phyloP scores from a whole-genome alignment of 2,888 invertebrate genomes.

The Drosophila kuntzei region DNA sequence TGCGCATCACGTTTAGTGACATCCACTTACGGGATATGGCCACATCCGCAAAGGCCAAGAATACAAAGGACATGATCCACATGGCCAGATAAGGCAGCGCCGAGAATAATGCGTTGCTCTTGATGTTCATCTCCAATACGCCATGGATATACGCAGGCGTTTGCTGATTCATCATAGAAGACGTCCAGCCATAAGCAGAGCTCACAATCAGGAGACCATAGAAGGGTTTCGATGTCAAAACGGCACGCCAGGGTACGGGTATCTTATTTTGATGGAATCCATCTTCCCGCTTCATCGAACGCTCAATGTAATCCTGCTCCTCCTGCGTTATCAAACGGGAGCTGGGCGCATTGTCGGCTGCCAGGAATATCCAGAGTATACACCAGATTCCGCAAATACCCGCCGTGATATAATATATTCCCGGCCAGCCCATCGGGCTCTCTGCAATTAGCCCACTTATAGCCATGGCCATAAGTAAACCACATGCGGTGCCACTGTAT shows the following conservation, averaged over 20 bases:
- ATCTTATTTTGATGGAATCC: slow-evolving; percentile 74
- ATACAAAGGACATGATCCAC: slow-evolving; percentile 86
- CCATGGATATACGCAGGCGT: slow-evolving; percentile 89
- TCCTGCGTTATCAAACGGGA: slow-evolving; percentile 86
- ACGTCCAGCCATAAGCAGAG: slow-evolving; percentile 89
- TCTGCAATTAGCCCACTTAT: slow-evolving; percentile 88
- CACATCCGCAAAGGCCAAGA: slow-evolving; percentile 85
- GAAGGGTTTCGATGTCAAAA: slow-evolving; percentile 88
- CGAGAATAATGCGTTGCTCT: slow-evolving; percentile 86
- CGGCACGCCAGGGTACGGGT: slow-evolving; percentile 88
- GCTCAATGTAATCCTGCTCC: slow-evolving; percentile 86
- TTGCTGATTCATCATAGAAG: slow-evolving; percentile 89
- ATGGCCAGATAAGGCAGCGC: slow-evolving; percentile 86
- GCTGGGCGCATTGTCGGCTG: slow-evolving; percentile 87
- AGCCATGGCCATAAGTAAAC: slow-evolving; percentile 88
- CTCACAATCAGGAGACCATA: slow-evolving; percentile 86
- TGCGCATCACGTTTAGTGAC: slow-evolving; percentile 51
- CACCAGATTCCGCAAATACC: slow-evolving; percentile 86
- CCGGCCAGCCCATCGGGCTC: slow-evolving; percentile 88
- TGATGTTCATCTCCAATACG: slow-evolving; percentile 88
- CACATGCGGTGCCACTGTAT: slow-evolving; percentile 88
- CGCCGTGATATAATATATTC: slow-evolving; percentile 88
- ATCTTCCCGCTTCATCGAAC: slow-evolving; percentile 33
- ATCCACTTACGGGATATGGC: slow-evolving; percentile 82
- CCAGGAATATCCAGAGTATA: slow-evolving; percentile 86